These are phyloP conservation scores for Bombus turneri DNA, from an alignment of 1,140 invertebrate species.

Conservation along the genomic window DNA sequence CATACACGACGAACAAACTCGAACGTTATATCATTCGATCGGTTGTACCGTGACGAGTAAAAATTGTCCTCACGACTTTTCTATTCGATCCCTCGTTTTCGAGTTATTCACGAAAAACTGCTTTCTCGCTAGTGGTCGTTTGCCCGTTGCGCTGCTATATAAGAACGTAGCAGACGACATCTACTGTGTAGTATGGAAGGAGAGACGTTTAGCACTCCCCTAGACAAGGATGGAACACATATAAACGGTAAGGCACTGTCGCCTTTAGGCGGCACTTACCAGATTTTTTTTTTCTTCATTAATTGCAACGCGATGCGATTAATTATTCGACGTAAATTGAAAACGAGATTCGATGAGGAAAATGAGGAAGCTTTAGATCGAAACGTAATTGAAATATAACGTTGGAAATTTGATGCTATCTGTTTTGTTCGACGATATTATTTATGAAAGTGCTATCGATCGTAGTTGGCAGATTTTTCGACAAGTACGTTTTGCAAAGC, in stretches of 20 bases:
- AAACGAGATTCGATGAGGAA: not conserved
- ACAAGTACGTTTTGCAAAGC: too few relatives aligned
- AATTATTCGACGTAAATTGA: not conserved
- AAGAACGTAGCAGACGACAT: not conserved
- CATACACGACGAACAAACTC: not conserved
- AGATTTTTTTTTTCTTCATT: slow-evolving; percentile 63
- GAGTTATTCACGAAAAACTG: slow-evolving; percentile 50
- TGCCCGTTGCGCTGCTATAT: slow-evolving; percentile 62
- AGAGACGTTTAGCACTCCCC: slow-evolving; percentile 98
- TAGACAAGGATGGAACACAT: slow-evolving; percentile 94
- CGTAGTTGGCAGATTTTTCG: too few relatives aligned
- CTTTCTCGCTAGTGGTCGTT: slow-evolving; percentile 53
- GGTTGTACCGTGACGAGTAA: not conserved
- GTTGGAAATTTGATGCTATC: too few relatives aligned
- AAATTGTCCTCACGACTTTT: slow-evolving; percentile 15
- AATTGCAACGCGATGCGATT: too few relatives aligned
- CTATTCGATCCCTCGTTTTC: not conserved
- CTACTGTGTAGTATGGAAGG: slow-evolving; percentile 93
- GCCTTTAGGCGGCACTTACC: slow-evolving; percentile 76
- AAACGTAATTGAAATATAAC: not conserved
- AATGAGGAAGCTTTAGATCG: not conserved
- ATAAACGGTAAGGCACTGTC: slow-evolving; percentile 80
- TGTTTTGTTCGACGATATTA: not conserved
- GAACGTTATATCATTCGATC: not conserved
- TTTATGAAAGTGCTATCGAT: not conserved